Evolutionary conservation across 2,888 invertebrate species (phyloP).

Genomic region (Parnassius mnemosyne): DNA sequence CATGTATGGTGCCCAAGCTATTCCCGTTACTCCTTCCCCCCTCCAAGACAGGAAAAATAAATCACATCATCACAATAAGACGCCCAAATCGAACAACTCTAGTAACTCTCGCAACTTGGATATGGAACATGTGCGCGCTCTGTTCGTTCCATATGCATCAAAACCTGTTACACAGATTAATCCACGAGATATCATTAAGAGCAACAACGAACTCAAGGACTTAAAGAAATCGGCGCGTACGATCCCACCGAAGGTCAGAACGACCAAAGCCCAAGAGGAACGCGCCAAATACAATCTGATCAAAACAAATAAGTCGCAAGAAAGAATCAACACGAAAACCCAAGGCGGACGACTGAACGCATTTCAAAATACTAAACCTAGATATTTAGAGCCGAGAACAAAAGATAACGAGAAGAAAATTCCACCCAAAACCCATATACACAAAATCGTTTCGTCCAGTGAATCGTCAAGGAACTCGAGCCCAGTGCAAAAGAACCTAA

Average conservation of each 20-base stretch:
- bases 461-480: conserved; percentile 86
- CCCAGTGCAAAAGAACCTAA: conserved; percentile 75
- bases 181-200: conserved; percentile 31
- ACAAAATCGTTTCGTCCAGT: conserved; percentile 79
- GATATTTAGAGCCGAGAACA: conserved; percentile 82
- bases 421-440: conserved; percentile 58
- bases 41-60: conserved; percentile 42
- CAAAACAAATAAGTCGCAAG: conserved; percentile 50
- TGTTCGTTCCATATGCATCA: conserved; percentile 59
- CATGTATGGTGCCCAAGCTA: conserved; percentile 46
- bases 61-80: conserved; percentile 27
- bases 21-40: conserved; percentile 34
- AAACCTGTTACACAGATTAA: conserved; percentile 40
- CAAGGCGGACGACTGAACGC: conserved; percentile 38
- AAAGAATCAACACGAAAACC: conserved; percentile 36
- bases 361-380: conserved; percentile 73
- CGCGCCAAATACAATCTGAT: conserved; percentile 62
- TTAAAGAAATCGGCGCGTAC: conserved; percentile 34
- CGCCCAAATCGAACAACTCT: conserved; percentile 31
- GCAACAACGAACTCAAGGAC: conserved; percentile 43
- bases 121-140: conserved; percentile 60
- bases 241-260: conserved; percentile 54
- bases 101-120: conserved; percentile 45
- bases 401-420: conserved; percentile 43
- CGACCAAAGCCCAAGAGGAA: conserved; percentile 69